phyloP scores from a whole-genome alignment of 2,888 invertebrate genomes.

The Stratiomys singularior region DNA sequence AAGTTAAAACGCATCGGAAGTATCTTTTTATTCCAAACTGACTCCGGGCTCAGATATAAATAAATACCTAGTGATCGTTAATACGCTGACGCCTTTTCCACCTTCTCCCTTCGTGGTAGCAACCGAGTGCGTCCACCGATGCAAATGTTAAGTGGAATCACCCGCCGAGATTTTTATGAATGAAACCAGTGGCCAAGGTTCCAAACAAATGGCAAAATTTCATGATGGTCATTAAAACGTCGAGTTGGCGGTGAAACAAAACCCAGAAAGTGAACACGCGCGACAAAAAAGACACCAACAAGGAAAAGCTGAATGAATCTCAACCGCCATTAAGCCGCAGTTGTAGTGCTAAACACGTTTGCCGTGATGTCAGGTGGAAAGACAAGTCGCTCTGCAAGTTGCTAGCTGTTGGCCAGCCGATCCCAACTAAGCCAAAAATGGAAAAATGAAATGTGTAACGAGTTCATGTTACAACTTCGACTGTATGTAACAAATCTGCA shows the following conservation, averaged over 20 bases:
- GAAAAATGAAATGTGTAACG: slow-evolving; percentile 3
- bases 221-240: not conserved
- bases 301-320: not conserved
- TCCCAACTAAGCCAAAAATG: not conserved
- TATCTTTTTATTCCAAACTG: too few relatives aligned
- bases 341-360: not conserved
- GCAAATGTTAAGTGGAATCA: not conserved
- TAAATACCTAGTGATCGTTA: too few relatives aligned
- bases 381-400: not conserved
- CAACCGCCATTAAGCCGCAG: not conserved
- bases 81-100: too few relatives aligned
- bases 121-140: too few relatives aligned
- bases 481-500: not conserved
- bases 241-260: not conserved
- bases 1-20: too few relatives aligned
- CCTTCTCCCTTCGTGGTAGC: too few relatives aligned
- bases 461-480: slow-evolving; percentile 3
- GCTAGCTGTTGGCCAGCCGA: too few relatives aligned
- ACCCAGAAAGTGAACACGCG: not conserved
- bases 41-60: too few relatives aligned
- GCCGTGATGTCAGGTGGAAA: slow-evolving; percentile 4
- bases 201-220: not conserved
- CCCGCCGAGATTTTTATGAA: slow-evolving; percentile 5
- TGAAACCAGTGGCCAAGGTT: slow-evolving; percentile 4
- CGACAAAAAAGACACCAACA: slow-evolving; percentile 1